phyloP scores from a whole-genome alignment of 2,113 vertebrate genomes.

The Empidonax traillii region DNA sequence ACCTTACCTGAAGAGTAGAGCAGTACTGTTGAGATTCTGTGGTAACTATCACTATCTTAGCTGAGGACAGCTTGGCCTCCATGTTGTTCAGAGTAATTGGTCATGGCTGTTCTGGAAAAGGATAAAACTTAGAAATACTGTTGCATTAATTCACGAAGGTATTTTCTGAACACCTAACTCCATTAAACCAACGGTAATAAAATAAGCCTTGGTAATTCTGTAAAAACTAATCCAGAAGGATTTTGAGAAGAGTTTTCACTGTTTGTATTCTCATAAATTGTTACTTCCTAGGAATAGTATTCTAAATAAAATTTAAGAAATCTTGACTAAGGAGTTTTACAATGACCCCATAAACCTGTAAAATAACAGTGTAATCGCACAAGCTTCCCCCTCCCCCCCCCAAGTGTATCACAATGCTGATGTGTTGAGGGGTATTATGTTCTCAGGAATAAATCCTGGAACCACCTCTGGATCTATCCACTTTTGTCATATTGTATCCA shows the following conservation, averaged over 20 bases:
- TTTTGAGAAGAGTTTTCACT: constrained; percentile 11
- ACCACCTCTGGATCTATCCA: neutral
- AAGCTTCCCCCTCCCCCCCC: neutral
- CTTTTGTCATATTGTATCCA: neutral
- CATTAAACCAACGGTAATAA: neutral
- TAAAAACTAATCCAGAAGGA: neutral
- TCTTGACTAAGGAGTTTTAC: neutral
- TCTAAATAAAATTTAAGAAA: neutral
- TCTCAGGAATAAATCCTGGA: constrained; percentile 15
- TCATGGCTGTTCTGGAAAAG: neutral
- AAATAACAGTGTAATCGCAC: neutral
- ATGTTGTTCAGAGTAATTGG: neutral
- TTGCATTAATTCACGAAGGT: neutral
- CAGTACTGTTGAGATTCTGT: neutral
- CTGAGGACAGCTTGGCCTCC: neutral
- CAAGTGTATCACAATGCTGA: neutral
- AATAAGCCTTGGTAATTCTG: constrained; percentile 1
- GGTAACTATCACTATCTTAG: neutral
- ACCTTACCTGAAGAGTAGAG: neutral
- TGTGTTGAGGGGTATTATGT: neutral
- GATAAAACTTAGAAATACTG: neutral
- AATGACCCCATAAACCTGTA: neutral
- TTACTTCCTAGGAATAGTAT: neutral
- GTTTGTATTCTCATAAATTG: neutral
- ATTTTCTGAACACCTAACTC: neutral